These are phyloP conservation scores for Catalaphyllia jardinei DNA, from an alignment of 64 coral and sea anemone genomes.

Conservation along the genomic window DNA sequence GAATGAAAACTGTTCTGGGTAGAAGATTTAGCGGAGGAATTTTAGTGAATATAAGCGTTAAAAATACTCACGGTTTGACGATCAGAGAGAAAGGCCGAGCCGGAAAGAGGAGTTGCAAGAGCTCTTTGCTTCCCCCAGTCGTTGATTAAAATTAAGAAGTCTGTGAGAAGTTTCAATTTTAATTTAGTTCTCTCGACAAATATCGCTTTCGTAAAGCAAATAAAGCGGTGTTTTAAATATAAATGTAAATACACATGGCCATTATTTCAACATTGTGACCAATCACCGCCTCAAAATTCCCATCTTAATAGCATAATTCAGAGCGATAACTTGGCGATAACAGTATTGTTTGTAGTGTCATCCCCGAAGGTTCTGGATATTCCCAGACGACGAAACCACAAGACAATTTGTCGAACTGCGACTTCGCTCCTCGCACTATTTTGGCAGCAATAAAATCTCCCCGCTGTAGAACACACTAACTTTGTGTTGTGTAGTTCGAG, in stretches of 20 bases:
- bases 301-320: constrained; percentile 5
- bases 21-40: not conserved
- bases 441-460: not conserved
- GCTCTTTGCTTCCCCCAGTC: not conserved
- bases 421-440: not conserved
- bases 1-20: not conserved
- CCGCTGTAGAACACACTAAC: not conserved
- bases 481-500: not conserved
- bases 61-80: constrained; percentile 7
- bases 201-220: constrained; percentile 28
- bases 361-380: constrained; percentile 15
- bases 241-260: constrained; percentile 6
- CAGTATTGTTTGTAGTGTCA: not conserved
- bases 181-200: constrained; percentile 33
- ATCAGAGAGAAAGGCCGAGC: not conserved
- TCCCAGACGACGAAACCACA: not conserved
- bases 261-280: constrained; percentile 17
- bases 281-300: not conserved
- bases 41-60: not conserved
- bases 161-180: constrained; percentile 27
- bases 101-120: not conserved
- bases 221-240: constrained; percentile 42
- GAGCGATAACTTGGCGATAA: not conserved
- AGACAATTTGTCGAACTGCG: not conserved
- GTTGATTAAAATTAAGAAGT: constrained; percentile 4